Percentiles rank a stretch among this genome's conserved stretches.
phyloP scores from a whole-genome alignment of 1,140 invertebrate genomes.

The Glossosoma conforme region DNA sequence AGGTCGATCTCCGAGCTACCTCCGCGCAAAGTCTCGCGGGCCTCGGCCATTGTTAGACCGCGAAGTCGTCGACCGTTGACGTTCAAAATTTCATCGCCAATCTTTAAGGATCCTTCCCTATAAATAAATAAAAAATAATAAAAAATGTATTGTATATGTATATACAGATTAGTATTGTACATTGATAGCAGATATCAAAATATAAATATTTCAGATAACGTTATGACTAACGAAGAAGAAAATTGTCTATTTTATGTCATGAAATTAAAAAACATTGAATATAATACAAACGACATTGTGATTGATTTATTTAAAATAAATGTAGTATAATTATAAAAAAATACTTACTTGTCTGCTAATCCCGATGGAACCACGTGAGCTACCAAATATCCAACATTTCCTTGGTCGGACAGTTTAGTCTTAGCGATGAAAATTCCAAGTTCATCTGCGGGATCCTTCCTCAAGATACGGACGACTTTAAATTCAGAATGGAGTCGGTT shows the following conservation, averaged over 20 bases:
- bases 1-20: slow-evolving; percentile 68
- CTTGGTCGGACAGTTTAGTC: slow-evolving; percentile 60
- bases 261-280: too few relatives aligned
- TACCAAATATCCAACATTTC: slow-evolving; percentile 70
- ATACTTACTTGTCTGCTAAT: slow-evolving; percentile 67
- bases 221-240: neutral
- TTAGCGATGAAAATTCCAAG: slow-evolving; percentile 82
- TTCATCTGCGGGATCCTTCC: slow-evolving; percentile 62
- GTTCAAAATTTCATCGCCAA: slow-evolving; percentile 79
- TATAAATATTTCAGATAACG: neutral
- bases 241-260: too few relatives aligned
- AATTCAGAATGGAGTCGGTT: slow-evolving; percentile 48
- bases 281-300: neutral
- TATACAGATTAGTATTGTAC: neutral
- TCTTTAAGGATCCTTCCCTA: slow-evolving; percentile 69
- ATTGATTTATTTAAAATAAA: neutral
- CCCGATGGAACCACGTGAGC: slow-evolving; percentile 77
- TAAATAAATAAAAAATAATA: slow-evolving; percentile 33
- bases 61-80: slow-evolving; percentile 73
- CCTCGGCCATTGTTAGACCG: slow-evolving; percentile 71
- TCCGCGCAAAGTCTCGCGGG: slow-evolving; percentile 62
- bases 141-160: neutral
- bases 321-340: slow-evolving; percentile 10
- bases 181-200: neutral
- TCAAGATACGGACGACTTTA: slow-evolving; percentile 63